Conservation (phyloP, 2,797 vertebrate species). For the Chelonia mydas region DNA sequence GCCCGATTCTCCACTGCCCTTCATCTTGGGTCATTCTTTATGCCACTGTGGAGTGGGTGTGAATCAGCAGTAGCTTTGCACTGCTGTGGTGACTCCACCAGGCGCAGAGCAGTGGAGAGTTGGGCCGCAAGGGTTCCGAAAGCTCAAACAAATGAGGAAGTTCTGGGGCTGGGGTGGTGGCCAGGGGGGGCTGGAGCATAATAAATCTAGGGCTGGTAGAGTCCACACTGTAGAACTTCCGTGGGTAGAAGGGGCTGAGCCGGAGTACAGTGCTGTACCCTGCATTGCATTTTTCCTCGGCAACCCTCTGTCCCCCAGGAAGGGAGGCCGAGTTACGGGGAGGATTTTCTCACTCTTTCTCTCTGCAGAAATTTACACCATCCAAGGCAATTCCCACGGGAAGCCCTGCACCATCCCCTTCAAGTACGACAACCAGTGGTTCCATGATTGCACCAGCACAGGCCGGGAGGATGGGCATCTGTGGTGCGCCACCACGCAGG, state of each 20-base stretch:
- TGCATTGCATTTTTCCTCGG: not conserved
- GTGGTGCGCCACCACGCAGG: conserved; percentile 96
- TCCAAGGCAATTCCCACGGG: conserved; percentile 96
- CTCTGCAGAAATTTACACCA: conserved; percentile 93
- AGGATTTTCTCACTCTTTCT: not conserved
- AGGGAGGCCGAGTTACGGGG: not conserved
- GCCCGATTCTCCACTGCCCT: not conserved
- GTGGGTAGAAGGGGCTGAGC: not conserved
- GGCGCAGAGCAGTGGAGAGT: not conserved
- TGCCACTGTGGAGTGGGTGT: not conserved
- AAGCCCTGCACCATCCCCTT: conserved; percentile 96
- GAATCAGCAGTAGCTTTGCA: not conserved
- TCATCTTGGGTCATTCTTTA: not conserved
- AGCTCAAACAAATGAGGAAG: not conserved
- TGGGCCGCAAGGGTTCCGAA: not conserved
- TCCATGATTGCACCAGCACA: conserved; percentile 92
- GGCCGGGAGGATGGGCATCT: conserved; percentile 95
- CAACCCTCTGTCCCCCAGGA: not conserved
- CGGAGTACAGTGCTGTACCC: not conserved
- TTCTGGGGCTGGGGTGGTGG: not conserved
- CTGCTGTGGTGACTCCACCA: not conserved
- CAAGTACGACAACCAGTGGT: conserved; percentile 96
- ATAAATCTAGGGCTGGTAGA: not conserved
- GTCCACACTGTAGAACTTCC: not conserved
- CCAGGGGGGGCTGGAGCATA: not conserved